These are phyloP conservation scores for Microdon myrmicae DNA, from an alignment of 2,888 invertebrate genomes.

Conservation along the genomic window DNA sequence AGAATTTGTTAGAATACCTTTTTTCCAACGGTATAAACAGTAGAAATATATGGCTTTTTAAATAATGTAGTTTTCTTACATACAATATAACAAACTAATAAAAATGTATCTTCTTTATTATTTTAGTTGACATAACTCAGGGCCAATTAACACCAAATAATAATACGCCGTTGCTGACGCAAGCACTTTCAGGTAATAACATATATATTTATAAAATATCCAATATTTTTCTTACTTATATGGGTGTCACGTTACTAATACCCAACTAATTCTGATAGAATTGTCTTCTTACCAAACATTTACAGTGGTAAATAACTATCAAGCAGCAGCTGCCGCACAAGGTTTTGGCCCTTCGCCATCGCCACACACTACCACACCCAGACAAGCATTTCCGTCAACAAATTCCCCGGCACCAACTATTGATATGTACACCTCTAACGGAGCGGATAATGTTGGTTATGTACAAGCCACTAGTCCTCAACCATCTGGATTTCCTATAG, in stretches of 20 bases:
- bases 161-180: constrained; percentile 94
- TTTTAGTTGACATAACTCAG: constrained; percentile 94
- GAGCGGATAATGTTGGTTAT: constrained; percentile 88
- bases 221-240: constrained; percentile 8
- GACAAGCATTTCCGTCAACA: constrained; percentile 87
- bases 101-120: constrained; percentile 27
- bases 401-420: constrained; percentile 92
- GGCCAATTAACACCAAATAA: constrained; percentile 96
- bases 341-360: constrained; percentile 86
- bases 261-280: constrained; percentile 46
- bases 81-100: not conserved
- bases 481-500: constrained; percentile 94
- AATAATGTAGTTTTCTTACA: not conserved
- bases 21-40: no score
- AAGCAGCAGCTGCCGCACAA: constrained; percentile 83
- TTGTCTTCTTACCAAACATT: constrained; percentile 50
- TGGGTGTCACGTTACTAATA: constrained; percentile 29
- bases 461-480: constrained; percentile 98
- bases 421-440: constrained; percentile 92
- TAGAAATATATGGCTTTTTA: no score
- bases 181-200: constrained; percentile 91
- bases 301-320: constrained; percentile 97
- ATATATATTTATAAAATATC: constrained; percentile 8
- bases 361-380: constrained; percentile 77
- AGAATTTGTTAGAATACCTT: no score